Conservation (phyloP, 2,797 vertebrate genomes). For the Caiman crocodilus region DNA sequence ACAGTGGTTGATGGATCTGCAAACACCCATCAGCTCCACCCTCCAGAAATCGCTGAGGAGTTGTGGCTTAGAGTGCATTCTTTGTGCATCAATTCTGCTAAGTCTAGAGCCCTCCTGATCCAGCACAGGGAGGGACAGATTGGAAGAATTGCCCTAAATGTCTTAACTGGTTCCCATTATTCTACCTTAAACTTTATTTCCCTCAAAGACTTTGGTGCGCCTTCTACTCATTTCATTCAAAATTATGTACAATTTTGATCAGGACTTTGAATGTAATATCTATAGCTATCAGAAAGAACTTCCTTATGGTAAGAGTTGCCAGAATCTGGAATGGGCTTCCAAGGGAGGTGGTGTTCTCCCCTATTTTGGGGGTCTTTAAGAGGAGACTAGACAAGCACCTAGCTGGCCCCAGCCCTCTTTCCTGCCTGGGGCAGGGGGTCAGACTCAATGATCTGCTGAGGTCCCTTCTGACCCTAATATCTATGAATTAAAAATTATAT, state of each 20-base stretch:
- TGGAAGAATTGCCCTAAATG: not conserved
- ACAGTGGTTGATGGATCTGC: not conserved
- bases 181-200: not conserved
- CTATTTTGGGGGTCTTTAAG: too few species aligned
- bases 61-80: not conserved
- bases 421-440: too few species aligned
- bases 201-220: not conserved
- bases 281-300: too few species aligned
- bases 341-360: too few species aligned
- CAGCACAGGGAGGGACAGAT: not conserved
- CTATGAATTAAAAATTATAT: rapidly evolving
- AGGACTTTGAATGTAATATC: too few species aligned
- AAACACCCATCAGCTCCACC: not conserved
- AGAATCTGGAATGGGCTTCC: too few species aligned
- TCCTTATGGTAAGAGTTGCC: too few species aligned
- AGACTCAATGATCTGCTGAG: too few species aligned
- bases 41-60: not conserved
- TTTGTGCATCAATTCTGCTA: not conserved
- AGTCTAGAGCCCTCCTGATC: not conserved
- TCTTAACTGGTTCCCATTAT: not conserved
- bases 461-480: not conserved
- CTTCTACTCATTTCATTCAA: not conserved
- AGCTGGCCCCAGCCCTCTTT: too few species aligned
- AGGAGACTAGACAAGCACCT: too few species aligned
- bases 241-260: too few species aligned